Base-by-base conservation (phyloP, 37 sponge, comb jelly and placozoan species). In the Eunapius fragilis region DNA sequence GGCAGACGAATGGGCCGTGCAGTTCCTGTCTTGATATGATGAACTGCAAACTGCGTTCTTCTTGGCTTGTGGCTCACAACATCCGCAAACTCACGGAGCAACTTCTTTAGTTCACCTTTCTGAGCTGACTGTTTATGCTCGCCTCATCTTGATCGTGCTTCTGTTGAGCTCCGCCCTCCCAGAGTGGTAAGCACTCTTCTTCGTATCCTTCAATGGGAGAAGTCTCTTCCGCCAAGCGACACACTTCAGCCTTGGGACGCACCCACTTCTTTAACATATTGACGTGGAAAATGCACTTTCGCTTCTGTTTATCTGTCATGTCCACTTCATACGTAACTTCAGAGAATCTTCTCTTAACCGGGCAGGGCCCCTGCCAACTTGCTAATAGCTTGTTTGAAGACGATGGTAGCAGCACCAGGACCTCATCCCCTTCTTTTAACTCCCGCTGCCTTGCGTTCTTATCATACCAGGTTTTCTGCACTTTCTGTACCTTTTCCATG, bases 191-290 rank as follows among this genome's bases (percentile, higher is more conserved):
- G 14, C 17, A 4, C 58, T 4, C 17, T 58, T 58, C 58, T 58
- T 13, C 17, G 17, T 4, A 4, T 58, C 58, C 58, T 11, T 58
- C 58, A 58, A 13, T 58, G 22, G 17, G 7, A 19, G 58, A 4
- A 11, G 7, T 11, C 22, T 58, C 58, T 13, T 45, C 47, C 4
- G 9, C 47, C 47, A 45, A 45, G 47, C 47, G 4, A 17, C 14
- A 11, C 17, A 58, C 58, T 11, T 13, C 58, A 13, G 58, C 22
- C 58, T 58, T 11, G 58, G 14, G 22, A 13, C 22, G 14, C 1
- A 2, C 7, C 82, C 81, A 87, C 38, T 49, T 72, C 74, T 38
- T 48, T 36, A 85, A 26, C 85, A 84, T 79, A 45, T 84, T 89
- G 37, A 85, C 80, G 37, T 83, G 89, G 37, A 89, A 58, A 12